Conservation (phyloP, 1,140 invertebrate species). For the Muscidifurax raptorellus region DNA sequence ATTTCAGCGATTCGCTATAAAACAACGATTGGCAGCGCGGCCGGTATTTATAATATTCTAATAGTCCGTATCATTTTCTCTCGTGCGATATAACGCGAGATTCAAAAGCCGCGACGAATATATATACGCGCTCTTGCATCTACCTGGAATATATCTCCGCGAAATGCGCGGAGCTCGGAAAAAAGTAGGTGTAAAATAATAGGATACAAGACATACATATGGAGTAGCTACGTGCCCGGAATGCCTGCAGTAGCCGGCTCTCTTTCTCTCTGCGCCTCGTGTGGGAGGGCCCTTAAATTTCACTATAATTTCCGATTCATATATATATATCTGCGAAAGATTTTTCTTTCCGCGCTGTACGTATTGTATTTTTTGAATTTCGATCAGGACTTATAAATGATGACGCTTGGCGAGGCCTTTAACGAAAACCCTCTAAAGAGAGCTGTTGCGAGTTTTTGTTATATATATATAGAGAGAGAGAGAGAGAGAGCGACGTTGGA, state of each 20-base stretch:
- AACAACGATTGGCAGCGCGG: too few species aligned
- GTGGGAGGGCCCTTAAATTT: slow-evolving; percentile 17
- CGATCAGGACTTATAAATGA: background rate
- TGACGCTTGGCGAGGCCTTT: background rate
- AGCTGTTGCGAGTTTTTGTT: slow-evolving; percentile 27
- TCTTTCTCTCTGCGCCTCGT: background rate
- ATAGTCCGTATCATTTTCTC: too few species aligned
- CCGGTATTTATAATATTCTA: too few species aligned
- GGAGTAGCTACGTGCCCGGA: slow-evolving; percentile 13
- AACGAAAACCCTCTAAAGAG: background rate
- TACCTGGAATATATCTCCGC: background rate
- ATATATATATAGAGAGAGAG: too few species aligned
- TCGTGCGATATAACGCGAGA: too few species aligned
- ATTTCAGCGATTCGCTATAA: too few species aligned
- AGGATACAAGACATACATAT: background rate
- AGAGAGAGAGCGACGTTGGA: background rate
- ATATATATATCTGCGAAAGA: too few species aligned
- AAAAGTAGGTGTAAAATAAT: slow-evolving; percentile 13
- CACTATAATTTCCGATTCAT: slow-evolving; percentile 13
- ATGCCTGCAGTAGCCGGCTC: background rate
- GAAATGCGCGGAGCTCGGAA: background rate
- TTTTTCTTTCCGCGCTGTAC: background rate
- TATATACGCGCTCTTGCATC: too few species aligned
- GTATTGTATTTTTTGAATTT: background rate
- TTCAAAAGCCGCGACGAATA: too few species aligned